A percentile compares a stretch with the other conserved stretches of the same genome.
phyloP scores from a whole-genome alignment of 2,888 invertebrate species.

The Chalcis sispes region DNA sequence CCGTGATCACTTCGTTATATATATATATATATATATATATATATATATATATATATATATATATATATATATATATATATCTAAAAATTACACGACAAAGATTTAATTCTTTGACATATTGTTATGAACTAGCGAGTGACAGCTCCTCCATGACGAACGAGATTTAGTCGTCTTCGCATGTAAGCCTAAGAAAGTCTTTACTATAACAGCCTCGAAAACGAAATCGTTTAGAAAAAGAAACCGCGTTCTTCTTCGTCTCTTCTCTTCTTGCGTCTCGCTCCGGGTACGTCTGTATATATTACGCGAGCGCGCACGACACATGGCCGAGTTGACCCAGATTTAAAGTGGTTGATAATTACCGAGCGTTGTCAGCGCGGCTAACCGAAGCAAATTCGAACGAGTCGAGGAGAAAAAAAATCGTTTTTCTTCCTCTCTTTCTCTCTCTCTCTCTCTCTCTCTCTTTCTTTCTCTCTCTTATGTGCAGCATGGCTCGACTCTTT shows the following conservation, averaged over 20 bases:
- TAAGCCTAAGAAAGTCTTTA: conserved; percentile 15
- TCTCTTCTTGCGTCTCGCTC: not conserved
- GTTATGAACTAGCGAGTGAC: conserved; percentile 36
- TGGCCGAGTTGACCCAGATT: conserved; percentile 67
- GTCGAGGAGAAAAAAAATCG: conserved; percentile 33
- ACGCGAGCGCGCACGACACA: conserved; percentile 50
- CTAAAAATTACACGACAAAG: conserved; percentile 17
- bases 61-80: too few relatives aligned
- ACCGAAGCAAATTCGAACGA: conserved; percentile 61
- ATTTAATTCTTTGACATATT: conserved; percentile 41
- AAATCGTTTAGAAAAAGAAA: conserved; percentile 41
- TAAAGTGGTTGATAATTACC: conserved; percentile 69
- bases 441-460: too few relatives aligned
- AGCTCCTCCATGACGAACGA: conserved; percentile 15
- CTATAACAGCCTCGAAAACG: conserved; percentile 21
- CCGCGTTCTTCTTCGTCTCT: not conserved
- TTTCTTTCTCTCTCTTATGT: too few relatives aligned
- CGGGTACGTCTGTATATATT: too few relatives aligned
- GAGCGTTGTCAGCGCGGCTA: conserved; percentile 61
- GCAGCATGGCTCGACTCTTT: too few relatives aligned
- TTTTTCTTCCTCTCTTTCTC: too few relatives aligned
- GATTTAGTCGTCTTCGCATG: conserved; percentile 17
- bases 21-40: too few relatives aligned
- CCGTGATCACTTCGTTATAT: too few relatives aligned
- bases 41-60: too few relatives aligned